Base-by-base conservation (phyloP, 2,888 invertebrate genomes). In the Corbicula japonica region DNA sequence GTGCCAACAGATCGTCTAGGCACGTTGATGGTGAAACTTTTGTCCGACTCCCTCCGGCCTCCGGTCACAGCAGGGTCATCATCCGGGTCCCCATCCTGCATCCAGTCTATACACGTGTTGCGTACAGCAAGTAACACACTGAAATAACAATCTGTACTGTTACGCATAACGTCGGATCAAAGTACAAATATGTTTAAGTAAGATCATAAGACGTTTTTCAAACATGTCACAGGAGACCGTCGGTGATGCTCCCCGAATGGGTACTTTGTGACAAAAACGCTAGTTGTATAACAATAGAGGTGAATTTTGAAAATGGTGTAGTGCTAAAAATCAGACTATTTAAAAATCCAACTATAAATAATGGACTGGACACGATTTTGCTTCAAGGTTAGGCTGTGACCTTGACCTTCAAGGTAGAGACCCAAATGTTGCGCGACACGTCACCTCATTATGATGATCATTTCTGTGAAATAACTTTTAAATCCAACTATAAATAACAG, bases 81-180 rank as follows among this genome's bases (percentile, higher is more conserved):
- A 18, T 96, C 95, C 1, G 98, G 98, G 92, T 98, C 98, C 66
- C 97, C 96, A 18, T 98, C 98, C 84, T 97, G 95, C 89, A 97
- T 96, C 98, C 98, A 98, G 94, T 99, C 99, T 0, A 98, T 98
- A 92, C 98, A 98, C 0, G 98, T 99, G 94, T 99, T 99, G 18
- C 99, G 95, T 4, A 99, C 98, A 0, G 99, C 98, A 94, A 98
- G 97, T 85, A 99, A 96, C 87, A 99, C 98, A 93, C 98, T 98
- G 92, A 12, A 74, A 50, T 35, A 54, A 1, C 1, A 12, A 28
- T 58, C 10, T 12, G 5, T 23, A n/a, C 8, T n/a, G 12, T 1
- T 12, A 34, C 1, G 0, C 0, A 12, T 23, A 34, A 34, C 8
- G 2, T 10, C 50, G 41, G 18, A 41, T 10, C 18, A 41, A 41